Evolutionary conservation across 92 coral and sea anemone genomes (phyloP).

Genomic region (Zoanthus sociatus): DNA sequence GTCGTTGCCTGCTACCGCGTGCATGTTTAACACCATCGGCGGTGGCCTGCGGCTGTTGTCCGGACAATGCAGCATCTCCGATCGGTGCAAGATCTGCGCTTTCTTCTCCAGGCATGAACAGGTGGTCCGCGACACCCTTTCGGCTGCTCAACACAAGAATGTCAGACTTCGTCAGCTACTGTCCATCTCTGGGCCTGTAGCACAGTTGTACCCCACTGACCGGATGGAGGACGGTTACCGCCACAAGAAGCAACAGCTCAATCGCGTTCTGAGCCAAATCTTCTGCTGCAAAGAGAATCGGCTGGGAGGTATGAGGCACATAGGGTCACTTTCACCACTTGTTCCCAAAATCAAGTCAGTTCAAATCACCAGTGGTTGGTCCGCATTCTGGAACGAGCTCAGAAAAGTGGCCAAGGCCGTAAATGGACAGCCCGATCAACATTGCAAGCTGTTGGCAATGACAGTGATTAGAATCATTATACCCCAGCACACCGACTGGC

Average conservation of each 20-base stretch:
- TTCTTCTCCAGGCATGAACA: constrained; percentile 5
- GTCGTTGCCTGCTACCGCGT: background rate
- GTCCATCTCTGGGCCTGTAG: background rate
- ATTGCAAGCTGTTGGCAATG: constrained; percentile 34
- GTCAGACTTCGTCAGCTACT: background rate
- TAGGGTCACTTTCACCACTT: background rate
- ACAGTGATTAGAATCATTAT: background rate
- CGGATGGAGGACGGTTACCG: constrained; percentile 2
- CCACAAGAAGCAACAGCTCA: constrained; percentile 4
- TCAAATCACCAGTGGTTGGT: constrained; percentile 4
- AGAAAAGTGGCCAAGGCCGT: constrained; percentile 41
- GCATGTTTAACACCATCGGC: background rate
- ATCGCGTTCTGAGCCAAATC: background rate
- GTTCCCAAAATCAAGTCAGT: constrained; percentile 4
- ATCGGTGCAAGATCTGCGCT: background rate
- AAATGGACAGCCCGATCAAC: constrained; percentile 20
- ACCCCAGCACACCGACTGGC: background rate
- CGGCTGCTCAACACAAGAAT: constrained; percentile 6
- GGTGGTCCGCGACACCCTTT: background rate
- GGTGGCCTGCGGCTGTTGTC: background rate
- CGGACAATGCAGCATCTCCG: background rate
- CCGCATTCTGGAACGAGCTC: constrained; percentile 25
- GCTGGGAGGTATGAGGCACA: constrained; percentile 30
- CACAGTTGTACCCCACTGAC: constrained; percentile 11
- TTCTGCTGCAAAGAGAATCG: constrained; percentile 22